Percentiles rank a stretch among this genome's conserved stretches.
phyloP scores from a whole-genome alignment of 2,888 invertebrate genomes.

The Lumbricus terrestris region DNA sequence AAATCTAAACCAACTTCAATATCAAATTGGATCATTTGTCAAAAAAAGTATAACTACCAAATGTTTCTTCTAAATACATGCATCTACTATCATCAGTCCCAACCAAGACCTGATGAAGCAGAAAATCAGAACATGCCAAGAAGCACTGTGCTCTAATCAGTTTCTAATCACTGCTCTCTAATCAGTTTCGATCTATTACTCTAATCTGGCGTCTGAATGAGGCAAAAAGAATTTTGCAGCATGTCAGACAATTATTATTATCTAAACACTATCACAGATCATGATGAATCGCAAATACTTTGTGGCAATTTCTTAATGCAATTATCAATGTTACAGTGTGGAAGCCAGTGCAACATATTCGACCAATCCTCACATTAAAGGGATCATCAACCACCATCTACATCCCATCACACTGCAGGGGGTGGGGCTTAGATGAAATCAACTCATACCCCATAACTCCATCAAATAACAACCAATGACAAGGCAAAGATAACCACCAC shows the following conservation, averaged over 20 bases:
- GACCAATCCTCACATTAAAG: neutral
- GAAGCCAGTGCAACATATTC: neutral
- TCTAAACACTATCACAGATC: neutral
- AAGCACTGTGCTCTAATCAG: no score
- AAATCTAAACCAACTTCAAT: neutral
- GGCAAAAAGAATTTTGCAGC: no score
- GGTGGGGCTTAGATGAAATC: neutral
- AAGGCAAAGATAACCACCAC: neutral
- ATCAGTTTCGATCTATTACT: no score
- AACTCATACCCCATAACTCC: neutral
- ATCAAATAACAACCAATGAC: neutral
- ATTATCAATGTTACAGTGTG: neutral
- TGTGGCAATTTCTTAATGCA: neutral
- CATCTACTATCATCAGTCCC: neutral
- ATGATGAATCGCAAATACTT: neutral
- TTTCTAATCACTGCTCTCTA: no score
- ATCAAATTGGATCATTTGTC: neutral
- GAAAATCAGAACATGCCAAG: neutral
- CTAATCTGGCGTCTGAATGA: no score
- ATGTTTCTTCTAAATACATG: neutral
- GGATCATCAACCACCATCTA: neutral
- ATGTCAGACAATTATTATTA: neutral
- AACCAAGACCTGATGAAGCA: neutral
- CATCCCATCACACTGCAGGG: neutral
- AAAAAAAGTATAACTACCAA: neutral